These are phyloP conservation scores for Nesoenas mayeri DNA, from an alignment of 2,113 vertebrate genomes.

Conservation along the genomic window DNA sequence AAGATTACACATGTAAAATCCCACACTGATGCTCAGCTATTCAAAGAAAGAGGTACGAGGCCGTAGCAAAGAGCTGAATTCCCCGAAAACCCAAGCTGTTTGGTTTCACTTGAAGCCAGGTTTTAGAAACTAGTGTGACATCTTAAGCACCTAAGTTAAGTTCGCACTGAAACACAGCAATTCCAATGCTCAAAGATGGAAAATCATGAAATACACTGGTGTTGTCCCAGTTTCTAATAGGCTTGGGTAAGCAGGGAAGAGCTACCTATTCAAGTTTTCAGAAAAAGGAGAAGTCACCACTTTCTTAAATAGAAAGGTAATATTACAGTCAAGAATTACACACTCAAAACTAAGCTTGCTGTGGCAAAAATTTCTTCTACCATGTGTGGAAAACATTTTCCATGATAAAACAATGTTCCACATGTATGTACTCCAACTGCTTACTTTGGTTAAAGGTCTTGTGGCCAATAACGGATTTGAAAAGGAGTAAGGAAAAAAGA, in stretches of 20 bases:
- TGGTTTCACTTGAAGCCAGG: neutral
- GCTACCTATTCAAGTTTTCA: neutral
- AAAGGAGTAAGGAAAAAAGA: neutral
- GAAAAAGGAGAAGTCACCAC: neutral
- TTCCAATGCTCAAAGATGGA: neutral
- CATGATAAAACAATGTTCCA: neutral
- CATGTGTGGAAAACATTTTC: neutral
- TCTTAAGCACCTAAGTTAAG: neutral
- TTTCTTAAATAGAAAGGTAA: neutral
- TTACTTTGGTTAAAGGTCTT: neutral
- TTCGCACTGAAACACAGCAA: neutral
- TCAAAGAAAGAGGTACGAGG: neutral
- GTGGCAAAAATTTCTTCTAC: neutral
- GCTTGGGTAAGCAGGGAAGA: neutral
- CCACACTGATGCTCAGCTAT: neutral
- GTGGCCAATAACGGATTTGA: neutral
- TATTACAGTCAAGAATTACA: neutral
- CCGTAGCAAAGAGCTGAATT: neutral
- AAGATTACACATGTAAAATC: neutral
- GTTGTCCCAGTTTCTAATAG: neutral
- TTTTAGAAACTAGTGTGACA: neutral
- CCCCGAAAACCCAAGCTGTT: accelerated
- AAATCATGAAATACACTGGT: neutral
- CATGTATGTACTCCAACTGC: neutral
- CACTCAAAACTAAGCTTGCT: neutral